Evolutionary conservation across 2,888 invertebrate genomes (phyloP), one percentile per base, ranked within the genome.

Genomic region (Steinernema carpocapsae): DNA sequence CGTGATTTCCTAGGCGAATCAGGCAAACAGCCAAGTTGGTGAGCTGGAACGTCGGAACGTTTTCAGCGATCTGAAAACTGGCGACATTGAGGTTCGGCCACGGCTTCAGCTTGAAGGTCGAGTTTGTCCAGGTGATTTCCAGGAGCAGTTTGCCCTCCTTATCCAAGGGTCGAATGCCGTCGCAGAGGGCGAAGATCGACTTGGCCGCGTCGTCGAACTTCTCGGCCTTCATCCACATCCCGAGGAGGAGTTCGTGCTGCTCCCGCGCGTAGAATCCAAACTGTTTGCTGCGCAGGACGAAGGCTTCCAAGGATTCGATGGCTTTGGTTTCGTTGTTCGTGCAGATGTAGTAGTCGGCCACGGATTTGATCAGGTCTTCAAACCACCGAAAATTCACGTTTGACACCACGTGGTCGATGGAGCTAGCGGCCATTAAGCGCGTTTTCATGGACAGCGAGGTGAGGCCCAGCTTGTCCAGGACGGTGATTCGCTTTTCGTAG

Each of bases 251-350:
- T 7, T 83, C 80, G 52, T 81, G 82, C 51, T 83, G 83, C 10
- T 70, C 46, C 0, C 48, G 71, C 0, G 81, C 79, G 3, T 75
- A 45, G 74, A 79, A 73, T 26, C 79, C 79, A 64, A 85, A 86
- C 56, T 86, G 82, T 29, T 77, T 56, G 56, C 83, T 79, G 51
- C 86, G 76, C 43, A 82, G 74, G 22, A 86, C 80, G 70, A 83
- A 84, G 3, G 80, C 82, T 74, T 85, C 82, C 14, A 86, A 72
- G 0, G 85, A 81, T 29, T 77, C 76, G 32, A 85, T 83, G 3
- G 85, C 83, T 56, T 79, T 80, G 12, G 84, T 83, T 24, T 84
- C 86, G 72, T 86, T 86, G 72, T 83, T 82, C 12, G 79, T 78
- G 1, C 75, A 77, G 32, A 83, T 81, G 77, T 82, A 86, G 72